Evolutionary conservation across 2,113 vertebrate species (phyloP), one percentile per base, ranked within the genome.

Genomic region (Cyanoderma ruficeps): DNA sequence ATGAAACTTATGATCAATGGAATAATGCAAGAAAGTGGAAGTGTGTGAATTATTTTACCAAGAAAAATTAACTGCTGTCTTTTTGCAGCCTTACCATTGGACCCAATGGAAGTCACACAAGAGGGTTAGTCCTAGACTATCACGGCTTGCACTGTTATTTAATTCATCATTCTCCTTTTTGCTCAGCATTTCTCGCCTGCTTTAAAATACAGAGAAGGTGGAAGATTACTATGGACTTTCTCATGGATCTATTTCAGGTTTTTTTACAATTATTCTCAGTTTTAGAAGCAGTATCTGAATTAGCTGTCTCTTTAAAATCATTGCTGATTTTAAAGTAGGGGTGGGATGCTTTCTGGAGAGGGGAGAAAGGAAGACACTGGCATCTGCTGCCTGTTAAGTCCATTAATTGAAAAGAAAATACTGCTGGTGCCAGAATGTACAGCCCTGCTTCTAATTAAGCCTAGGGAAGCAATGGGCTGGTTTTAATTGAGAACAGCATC

Each of bases 401-500:
- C 87, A 89, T 96, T 96, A 94, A 93, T 91, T 97, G 94, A 94
- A 97, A 96, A 95, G 89, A 97, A 97, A 97, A 95, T 92, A 89
- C 31, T 93, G 79, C 90, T 94, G 80, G 84, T 96, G 97, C 95
- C 94, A 97, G 96, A 95, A 93, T 63, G 92, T 93, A 87, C 68
- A 89, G 69, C 70, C 85, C 83, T 95, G 93, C 92, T 97, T 87
- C 96, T 97, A 91, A 97, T 97, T 97, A 97, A 95, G 85, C 82
- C 72, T 88, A 37, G 63, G 80, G 87, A 96, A 96, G 95, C 93
- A 94, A 70, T 78, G 91, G 93, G 75, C 81, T 89, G 79, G 69
- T 94, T 97, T 97, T 97, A 97, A 97, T 96, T 96, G 95, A 96
- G 89, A 96, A 80, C 95, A 96, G 89, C 72, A 68, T 96, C 76